These are phyloP conservation scores for Argentina silus DNA, from an alignment of 2,797 vertebrate species.

Conservation along the genomic window DNA sequence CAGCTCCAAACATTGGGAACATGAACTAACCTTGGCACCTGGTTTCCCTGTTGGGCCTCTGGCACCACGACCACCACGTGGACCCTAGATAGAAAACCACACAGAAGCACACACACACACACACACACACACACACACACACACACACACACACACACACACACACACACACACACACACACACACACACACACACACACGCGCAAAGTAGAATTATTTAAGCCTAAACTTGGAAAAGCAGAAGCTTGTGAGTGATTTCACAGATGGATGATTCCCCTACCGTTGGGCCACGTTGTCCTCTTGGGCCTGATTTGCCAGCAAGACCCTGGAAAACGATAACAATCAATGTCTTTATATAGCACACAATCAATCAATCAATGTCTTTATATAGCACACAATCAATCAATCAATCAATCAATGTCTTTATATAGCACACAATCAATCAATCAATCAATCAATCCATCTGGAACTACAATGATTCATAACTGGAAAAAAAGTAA, in stretches of 20 bases:
- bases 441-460: neutral
- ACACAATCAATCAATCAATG: neutral
- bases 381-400: neutral
- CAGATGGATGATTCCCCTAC: slow-evolving; percentile 70
- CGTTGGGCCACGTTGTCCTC: slow-evolving; percentile 96
- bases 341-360: slow-evolving; percentile 15
- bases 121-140: neutral
- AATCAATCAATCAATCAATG: neutral
- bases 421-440: neutral
- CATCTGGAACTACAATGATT: too few relatives aligned
- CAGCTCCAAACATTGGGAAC: too few relatives aligned
- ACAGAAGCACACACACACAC: neutral
- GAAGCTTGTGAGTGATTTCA: slow-evolving; percentile 10
- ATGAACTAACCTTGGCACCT: slow-evolving; percentile 87
- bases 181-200: neutral
- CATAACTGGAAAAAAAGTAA: too few relatives aligned
- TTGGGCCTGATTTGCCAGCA: slow-evolving; percentile 93
- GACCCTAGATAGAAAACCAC: slow-evolving; percentile 79
- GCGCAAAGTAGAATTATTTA: neutral
- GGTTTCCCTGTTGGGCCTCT: slow-evolving; percentile 97
- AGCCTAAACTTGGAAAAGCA: slow-evolving; percentile 14
- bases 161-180: slow-evolving; percentile 1
- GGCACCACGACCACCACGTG: slow-evolving; percentile 94
- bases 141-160: neutral
- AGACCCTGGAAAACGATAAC: slow-evolving; percentile 82